phyloP scores from a whole-genome alignment of 1,140 invertebrate genomes.

The Panonychus citri region DNA sequence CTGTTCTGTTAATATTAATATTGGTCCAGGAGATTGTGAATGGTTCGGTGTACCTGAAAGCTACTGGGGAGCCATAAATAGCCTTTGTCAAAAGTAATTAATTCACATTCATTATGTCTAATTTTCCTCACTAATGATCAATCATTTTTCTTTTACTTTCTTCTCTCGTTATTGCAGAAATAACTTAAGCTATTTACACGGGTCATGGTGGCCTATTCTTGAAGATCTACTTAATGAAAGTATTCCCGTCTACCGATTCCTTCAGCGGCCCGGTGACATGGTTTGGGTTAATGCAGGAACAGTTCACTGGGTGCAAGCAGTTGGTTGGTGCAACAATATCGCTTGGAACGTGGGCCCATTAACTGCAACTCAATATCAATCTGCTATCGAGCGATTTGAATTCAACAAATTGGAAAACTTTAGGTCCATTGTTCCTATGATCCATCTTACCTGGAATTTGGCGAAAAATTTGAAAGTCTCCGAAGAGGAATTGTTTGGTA shows the following conservation, averaged over 20 bases:
- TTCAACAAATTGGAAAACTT: slow-evolving; percentile 95
- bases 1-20: slow-evolving; percentile 98
- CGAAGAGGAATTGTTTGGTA: slow-evolving; percentile 14
- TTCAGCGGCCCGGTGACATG: slow-evolving; percentile 90
- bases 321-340: slow-evolving; percentile 59
- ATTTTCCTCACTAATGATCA: neutral
- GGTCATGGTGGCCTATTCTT: slow-evolving; percentile 97
- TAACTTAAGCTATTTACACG: slow-evolving; percentile 83
- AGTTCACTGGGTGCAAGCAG: slow-evolving; percentile 95
- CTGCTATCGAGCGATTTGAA: slow-evolving; percentile 88
- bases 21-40: slow-evolving; percentile 98
- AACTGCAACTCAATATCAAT: slow-evolving; percentile 74
- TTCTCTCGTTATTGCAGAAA: slow-evolving; percentile 34
- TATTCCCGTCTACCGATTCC: slow-evolving; percentile 91
- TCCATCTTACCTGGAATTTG: slow-evolving; percentile 93
- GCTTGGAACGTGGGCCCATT: slow-evolving; percentile 98
- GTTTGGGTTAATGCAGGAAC: slow-evolving; percentile 94
- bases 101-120: neutral
- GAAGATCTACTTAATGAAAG: slow-evolving; percentile 82
- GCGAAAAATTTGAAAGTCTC: slow-evolving; percentile 84
- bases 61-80: slow-evolving; percentile 86
- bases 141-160: slow-evolving; percentile 2
- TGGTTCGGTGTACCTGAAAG: slow-evolving; percentile 88
- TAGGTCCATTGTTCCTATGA: slow-evolving; percentile 96
- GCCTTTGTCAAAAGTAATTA: slow-evolving; percentile 60